Evolutionary conservation across 1,140 invertebrate species (phyloP), one percentile per base, ranked within the genome.

Genomic region (Aphelinus atriplicis): DNA sequence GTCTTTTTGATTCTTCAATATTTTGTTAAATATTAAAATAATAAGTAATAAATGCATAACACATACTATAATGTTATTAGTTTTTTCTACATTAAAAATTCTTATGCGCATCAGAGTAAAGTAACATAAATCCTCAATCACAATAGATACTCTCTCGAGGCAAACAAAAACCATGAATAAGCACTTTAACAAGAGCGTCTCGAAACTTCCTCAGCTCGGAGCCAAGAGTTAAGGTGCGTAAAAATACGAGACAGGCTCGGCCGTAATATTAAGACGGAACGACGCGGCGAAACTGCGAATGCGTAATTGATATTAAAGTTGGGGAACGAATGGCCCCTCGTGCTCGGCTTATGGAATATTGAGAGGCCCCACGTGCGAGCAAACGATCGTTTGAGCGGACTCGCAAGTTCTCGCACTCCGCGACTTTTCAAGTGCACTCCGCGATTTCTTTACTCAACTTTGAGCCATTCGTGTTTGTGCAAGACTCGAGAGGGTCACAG

Each of bases 261-360:
- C 26, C 26, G 26, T 58, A 58, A 63, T 62, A 71, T 56, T 26
- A 67, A 53, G 71, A 73, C 42, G 50, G 55, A 73, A 10, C 56
- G 50, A 53, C n/a, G 7, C 26, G 26, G 45, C 10, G 7, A 48
- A 50, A 42, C 56, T 26, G 9, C 7, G n/a, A 69, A 56, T 74
- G 65, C 61, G 69, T 69, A 74, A 68, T 69, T 74, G 60, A 74
- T 68, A 69, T 63, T 60, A 55, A 69, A 63, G 10, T 69, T 69
- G 55, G 10, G 46, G 48, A 63, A 74, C 42, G 50, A 51, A 63
- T 69, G 45, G 60, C 46, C n/a, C 57, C 51, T 50, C 50, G 46
- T 55, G 6, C n/a, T 1, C 1, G 3, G 48, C 68, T 61, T 9
- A 48, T 50, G 10, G 56, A 73, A 58, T 62, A 61, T 62, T 62